Conservation (phyloP, 2,797 vertebrate species). For the Myiotriccus ornatus region DNA sequence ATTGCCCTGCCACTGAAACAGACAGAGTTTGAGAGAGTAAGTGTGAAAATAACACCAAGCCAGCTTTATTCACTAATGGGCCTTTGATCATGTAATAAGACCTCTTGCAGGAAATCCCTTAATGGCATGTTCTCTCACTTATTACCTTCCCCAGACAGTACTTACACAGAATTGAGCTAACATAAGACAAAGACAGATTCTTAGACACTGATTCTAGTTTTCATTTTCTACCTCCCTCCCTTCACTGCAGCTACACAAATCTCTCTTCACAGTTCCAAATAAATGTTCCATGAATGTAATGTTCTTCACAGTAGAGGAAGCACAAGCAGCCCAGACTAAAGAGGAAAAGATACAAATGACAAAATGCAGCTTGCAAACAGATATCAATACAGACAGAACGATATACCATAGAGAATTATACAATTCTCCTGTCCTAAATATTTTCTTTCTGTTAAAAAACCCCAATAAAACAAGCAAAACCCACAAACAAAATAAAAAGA, state of each 20-base stretch:
- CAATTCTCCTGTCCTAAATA: neutral
- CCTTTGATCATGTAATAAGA: neutral
- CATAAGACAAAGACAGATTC: slow-evolving; percentile 23
- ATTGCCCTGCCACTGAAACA: neutral
- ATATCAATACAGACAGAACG: neutral
- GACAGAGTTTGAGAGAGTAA: neutral
- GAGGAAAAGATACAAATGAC: neutral
- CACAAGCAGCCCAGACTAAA: neutral
- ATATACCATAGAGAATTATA: neutral
- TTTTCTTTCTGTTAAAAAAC: neutral
- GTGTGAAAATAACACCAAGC: neutral
- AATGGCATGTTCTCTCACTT: slow-evolving; percentile 21
- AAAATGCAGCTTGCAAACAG: neutral
- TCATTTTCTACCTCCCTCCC: slow-evolving; percentile 1
- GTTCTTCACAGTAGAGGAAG: slow-evolving; percentile 46
- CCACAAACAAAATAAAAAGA: neutral
- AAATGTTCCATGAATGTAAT: slow-evolving; percentile 30
- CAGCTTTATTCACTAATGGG: neutral
- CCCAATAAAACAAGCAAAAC: no score
- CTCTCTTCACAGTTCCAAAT: neutral
- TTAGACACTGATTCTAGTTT: neutral
- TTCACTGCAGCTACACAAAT: neutral
- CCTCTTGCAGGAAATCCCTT: neutral
- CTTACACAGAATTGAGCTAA: neutral
- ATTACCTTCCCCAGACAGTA: neutral